A percentile compares a stretch with the other conserved stretches of the same genome.
These are phyloP conservation scores for Odontesthes bonariensis DNA, from an alignment of 2,113 vertebrate species.

Conservation along the genomic window DNA sequence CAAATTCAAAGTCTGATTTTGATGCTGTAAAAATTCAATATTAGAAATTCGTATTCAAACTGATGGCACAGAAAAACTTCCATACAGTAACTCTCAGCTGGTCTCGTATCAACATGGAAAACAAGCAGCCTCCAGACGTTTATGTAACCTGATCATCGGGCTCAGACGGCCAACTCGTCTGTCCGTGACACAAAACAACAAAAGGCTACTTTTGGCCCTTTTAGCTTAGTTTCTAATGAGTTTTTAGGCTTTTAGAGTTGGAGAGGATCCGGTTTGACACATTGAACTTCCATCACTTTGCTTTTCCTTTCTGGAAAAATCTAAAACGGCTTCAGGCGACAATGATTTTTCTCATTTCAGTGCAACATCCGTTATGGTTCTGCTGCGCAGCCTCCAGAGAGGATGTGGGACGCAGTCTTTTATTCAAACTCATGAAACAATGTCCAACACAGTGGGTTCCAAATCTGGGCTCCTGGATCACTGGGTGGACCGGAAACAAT, in stretches of 20 bases:
- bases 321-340: neutral
- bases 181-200: constrained; percentile 32
- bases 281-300: too few relatives aligned
- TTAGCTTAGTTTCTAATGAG: neutral
- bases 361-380: constrained; percentile 1
- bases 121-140: constrained; percentile 57
- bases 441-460: too few relatives aligned
- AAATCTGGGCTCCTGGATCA: too few relatives aligned
- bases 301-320: neutral
- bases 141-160: constrained; percentile 66
- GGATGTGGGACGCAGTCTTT: neutral
- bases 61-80: too few relatives aligned
- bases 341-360: neutral
- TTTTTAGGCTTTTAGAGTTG: too few relatives aligned
- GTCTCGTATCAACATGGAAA: constrained; percentile 26
- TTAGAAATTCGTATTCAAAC: too few relatives aligned
- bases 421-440: neutral
- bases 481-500: too few relatives aligned
- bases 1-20: too few relatives aligned
- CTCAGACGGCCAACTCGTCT: constrained; percentile 38
- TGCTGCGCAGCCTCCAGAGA: neutral
- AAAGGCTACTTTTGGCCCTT: neutral
- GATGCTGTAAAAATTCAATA: too few relatives aligned
- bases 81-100: constrained; percentile 6
- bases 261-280: too few relatives aligned